Evolutionary conservation across 2,888 invertebrate genomes (phyloP), one percentile per base, ranked within the genome.

Genomic region (Liodrosophila aerea): DNA sequence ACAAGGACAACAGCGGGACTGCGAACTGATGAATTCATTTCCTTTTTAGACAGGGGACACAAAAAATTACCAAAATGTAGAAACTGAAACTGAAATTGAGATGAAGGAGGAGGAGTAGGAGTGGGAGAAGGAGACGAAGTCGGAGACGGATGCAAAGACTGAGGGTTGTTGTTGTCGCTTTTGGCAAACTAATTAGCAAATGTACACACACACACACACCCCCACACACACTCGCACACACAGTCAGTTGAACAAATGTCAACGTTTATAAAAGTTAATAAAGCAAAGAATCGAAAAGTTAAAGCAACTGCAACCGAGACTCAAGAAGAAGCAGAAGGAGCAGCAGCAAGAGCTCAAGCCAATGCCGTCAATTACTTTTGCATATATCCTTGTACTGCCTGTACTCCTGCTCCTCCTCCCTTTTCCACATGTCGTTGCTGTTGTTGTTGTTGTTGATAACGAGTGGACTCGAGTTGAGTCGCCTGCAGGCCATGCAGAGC

Each of bases 181-280:
- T 69, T 63, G 62, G 66, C 83, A 85, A 82, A 82, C 82, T 82
- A 82, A 82, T 85, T 82, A 83, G 85, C 76, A 83, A 74, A 73
- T 78, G 73, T 64, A 77, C 68, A 84, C 70, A 80, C 45, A 43
- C 46, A 11, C 50, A 54, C 44, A 59, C 52, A 58, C 43, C 37
- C 9, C 9, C 22, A 33, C 11, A 11, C 29, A 37, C 11, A 34
- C 11, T 22, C 1, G 31, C 16, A 12, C 8, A 7, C 2, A 12
- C 16, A 11, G 22, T 27, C 16, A 40, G 18, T 50, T 30, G 43
- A 15, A 11, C 9, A 33, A 31, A 70, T 65, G 76, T 64, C 73
- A 73, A 76, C 76, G 63, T 64, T 66, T 68, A 60, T 73, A 72
- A 69, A 68, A 72, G 72, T 64, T 73, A 72, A 72, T 73, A 72